Conservation (phyloP, 2,888 invertebrate genomes). For the Drosophila cracens region DNA sequence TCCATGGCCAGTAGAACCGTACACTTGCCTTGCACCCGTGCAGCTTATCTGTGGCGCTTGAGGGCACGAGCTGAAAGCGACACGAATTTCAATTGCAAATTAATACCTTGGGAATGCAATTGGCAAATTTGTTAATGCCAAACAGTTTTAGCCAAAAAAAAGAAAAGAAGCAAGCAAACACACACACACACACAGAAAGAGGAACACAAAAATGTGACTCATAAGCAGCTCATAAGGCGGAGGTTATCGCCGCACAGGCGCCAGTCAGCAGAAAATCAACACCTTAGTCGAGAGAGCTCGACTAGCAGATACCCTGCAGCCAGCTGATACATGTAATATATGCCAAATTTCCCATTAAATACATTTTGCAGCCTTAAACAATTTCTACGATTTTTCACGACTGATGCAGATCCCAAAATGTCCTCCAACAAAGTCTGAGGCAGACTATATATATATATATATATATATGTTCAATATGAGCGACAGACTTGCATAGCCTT, state of each 20-base stretch:
- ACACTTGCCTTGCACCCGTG: conserved; percentile 6
- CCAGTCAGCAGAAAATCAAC: conserved; percentile 53
- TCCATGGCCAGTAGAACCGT: conserved; percentile 35
- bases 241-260: conserved; percentile 38
- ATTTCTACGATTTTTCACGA: neutral
- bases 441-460: no score
- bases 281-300: neutral
- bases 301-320: neutral
- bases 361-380: neutral
- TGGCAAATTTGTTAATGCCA: conserved; percentile 34
- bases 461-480: no score
- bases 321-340: neutral
- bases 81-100: conserved; percentile 52
- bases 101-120: conserved; percentile 62
- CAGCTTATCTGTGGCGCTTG: conserved; percentile 7
- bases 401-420: neutral
- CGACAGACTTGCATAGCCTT: no score
- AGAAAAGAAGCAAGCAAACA: neutral
- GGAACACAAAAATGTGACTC: conserved; percentile 31
- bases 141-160: conserved; percentile 16
- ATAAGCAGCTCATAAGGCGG: conserved; percentile 10
- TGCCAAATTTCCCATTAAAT: neutral
- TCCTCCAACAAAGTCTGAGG: neutral
- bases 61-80: conserved; percentile 46
- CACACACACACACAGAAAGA: neutral